Percentiles rank a stretch among this genome's conserved stretches.
Conservation (phyloP, 2,888 invertebrate species). For the Magallana nippona region DNA sequence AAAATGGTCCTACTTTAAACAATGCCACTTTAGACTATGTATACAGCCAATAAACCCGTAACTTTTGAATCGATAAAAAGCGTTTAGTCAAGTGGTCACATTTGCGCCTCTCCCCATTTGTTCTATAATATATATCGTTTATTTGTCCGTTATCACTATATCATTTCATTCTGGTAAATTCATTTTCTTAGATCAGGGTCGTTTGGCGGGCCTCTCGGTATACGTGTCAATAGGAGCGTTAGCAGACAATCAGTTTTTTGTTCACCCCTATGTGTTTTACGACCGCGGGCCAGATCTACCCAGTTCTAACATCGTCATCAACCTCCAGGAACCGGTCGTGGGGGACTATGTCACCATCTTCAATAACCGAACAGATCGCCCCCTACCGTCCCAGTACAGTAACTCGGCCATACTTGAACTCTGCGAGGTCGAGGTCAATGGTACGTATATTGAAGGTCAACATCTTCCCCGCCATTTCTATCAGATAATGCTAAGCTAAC, state of each 20-base stretch:
- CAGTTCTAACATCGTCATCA: background rate
- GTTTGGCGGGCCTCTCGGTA: slow-evolving; percentile 30
- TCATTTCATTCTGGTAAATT: background rate
- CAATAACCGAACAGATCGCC: slow-evolving; percentile 30
- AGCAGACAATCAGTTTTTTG: slow-evolving; percentile 7
- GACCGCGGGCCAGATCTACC: slow-evolving; percentile 34
- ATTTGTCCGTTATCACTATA: background rate
- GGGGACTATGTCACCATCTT: slow-evolving; percentile 22
- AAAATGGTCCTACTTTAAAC: too few species aligned
- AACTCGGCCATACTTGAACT: slow-evolving; percentile 29
- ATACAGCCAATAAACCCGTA: too few species aligned
- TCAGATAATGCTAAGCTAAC: too few species aligned
- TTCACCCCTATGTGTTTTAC: background rate
- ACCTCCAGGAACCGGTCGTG: background rate
- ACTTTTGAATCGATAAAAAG: too few species aligned
- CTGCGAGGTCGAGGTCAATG: slow-evolving; percentile 36
- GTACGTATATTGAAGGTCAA: background rate
- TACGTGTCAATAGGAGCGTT: background rate
- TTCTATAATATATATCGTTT: background rate
- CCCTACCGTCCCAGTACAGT: background rate
- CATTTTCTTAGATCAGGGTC: background rate
- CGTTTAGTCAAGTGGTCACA: too few species aligned
- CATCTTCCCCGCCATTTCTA: too few species aligned
- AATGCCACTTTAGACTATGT: too few species aligned
- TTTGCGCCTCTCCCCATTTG: too few species aligned